phyloP scores from a whole-genome alignment of 2,797 vertebrate species.

The Gila robusta region DNA sequence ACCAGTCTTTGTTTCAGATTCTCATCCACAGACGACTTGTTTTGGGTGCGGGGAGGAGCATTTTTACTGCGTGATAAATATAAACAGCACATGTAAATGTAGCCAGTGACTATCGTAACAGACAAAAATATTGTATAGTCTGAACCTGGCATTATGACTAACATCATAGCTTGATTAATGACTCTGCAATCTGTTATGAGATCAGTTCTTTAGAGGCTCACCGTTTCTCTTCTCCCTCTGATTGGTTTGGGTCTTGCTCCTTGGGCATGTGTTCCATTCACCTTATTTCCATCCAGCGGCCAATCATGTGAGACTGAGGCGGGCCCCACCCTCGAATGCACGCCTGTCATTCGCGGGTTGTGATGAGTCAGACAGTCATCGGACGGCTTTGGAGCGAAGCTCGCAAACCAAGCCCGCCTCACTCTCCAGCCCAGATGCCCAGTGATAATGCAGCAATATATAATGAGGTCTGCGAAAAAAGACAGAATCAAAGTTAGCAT shows the following conservation, averaged over 20 bases:
- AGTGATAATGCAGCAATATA: slow-evolving; percentile 19
- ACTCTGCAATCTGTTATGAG: not conserved
- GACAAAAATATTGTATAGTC: not conserved
- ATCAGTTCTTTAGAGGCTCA: slow-evolving; percentile 71
- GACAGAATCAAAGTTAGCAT: slow-evolving; percentile 1
- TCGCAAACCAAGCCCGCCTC: slow-evolving; percentile 55
- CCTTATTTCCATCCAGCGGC: slow-evolving; percentile 99
- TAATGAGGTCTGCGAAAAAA: slow-evolving; percentile 42
- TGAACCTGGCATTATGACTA: not conserved
- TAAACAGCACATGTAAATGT: too few relatives aligned
- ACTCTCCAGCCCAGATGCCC: slow-evolving; percentile 38
- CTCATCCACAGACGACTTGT: too few relatives aligned
- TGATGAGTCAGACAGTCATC: slow-evolving; percentile 76
- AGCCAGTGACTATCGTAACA: not conserved
- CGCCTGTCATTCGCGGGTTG: slow-evolving; percentile 82
- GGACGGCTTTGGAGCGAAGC: slow-evolving; percentile 64
- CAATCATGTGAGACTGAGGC: slow-evolving; percentile 95
- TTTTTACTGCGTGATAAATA: too few relatives aligned
- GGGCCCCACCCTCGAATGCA: slow-evolving; percentile 88
- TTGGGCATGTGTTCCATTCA: slow-evolving; percentile 99
- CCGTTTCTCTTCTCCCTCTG: slow-evolving; percentile 98
- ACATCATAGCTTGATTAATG: not conserved
- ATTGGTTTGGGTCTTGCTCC: slow-evolving; percentile 95
- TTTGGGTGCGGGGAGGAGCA: too few relatives aligned
- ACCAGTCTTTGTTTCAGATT: too few relatives aligned